Evolutionary conservation across 2,113 vertebrate genomes (phyloP).

Genomic region (Salvelinus namaycush): DNA sequence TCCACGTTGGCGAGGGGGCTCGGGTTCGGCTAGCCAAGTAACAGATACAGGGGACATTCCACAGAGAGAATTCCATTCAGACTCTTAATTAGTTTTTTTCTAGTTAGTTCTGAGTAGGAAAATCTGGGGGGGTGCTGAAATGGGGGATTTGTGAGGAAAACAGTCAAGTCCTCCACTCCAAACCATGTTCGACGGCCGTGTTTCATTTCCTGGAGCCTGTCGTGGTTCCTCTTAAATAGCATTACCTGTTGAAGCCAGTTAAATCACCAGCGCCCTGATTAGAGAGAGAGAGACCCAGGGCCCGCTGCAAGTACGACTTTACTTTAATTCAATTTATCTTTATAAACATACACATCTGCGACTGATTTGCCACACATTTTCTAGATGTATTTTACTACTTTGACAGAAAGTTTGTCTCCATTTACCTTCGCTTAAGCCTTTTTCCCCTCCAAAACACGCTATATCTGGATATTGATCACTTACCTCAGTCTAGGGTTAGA

Average conservation of each 20-base stretch:
- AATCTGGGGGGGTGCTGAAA: neutral
- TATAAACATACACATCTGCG: slow-evolving; percentile 77
- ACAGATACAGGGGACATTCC: slow-evolving; percentile 47
- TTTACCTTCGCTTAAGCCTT: slow-evolving; percentile 61
- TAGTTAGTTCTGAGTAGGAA: slow-evolving; percentile 38
- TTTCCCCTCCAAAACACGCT: slow-evolving; percentile 40
- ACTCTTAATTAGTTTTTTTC: slow-evolving; percentile 48
- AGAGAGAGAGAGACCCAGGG: slow-evolving; percentile 65
- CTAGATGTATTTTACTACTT: slow-evolving; percentile 71
- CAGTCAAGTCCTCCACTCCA: slow-evolving; percentile 56
- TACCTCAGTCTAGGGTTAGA: slow-evolving; percentile 57
- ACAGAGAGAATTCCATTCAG: slow-evolving; percentile 43
- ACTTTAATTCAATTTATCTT: slow-evolving; percentile 77
- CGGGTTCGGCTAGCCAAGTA: slow-evolving; percentile 28
- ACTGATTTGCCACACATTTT: slow-evolving; percentile 72
- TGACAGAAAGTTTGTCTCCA: slow-evolving; percentile 67
- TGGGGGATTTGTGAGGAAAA: slow-evolving; percentile 1
- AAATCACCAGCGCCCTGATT: slow-evolving; percentile 74
- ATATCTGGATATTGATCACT: slow-evolving; percentile 66
- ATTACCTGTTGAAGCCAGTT: slow-evolving; percentile 78
- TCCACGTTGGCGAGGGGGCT: slow-evolving; percentile 1
- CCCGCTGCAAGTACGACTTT: slow-evolving; percentile 61
- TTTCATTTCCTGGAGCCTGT: slow-evolving; percentile 80
- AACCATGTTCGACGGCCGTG: slow-evolving; percentile 69
- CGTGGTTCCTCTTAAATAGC: slow-evolving; percentile 72